Conservation (phyloP, 2,113 vertebrate species). For the Ageneiosus marmoratus region DNA sequence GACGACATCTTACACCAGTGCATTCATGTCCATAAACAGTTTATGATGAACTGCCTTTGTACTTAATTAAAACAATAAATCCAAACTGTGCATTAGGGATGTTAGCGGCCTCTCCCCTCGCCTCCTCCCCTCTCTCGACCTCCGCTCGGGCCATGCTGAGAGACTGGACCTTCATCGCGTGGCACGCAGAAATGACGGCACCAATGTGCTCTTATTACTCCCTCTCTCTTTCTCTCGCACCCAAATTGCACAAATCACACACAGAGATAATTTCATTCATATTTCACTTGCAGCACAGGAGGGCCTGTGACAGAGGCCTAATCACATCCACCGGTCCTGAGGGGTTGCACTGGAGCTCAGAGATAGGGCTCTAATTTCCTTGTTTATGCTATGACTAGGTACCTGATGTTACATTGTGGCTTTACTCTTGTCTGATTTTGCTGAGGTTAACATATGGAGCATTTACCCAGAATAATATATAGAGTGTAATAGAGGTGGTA, state of each 20-base stretch:
- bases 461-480: background rate
- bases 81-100: constrained; percentile 82
- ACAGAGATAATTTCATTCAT: constrained; percentile 90
- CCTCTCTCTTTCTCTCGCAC: constrained; percentile 48
- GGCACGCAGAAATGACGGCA: constrained; percentile 78
- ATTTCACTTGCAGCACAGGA: constrained; percentile 82
- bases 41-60: constrained; percentile 87
- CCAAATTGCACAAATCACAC: constrained; percentile 60
- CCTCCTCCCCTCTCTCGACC: constrained; percentile 42
- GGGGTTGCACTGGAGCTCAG: constrained; percentile 33
- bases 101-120: constrained; percentile 21
- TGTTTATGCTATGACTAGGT: constrained; percentile 21
- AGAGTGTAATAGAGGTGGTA: background rate
- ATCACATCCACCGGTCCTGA: constrained; percentile 52
- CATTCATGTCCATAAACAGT: constrained; percentile 84
- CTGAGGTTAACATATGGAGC: background rate
- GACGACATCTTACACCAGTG: constrained; percentile 80
- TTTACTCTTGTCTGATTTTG: background rate
- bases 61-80: constrained; percentile 97
- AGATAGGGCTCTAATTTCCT: constrained; percentile 37
- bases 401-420: constrained; percentile 6
- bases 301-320: constrained; percentile 80
- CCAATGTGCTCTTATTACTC: constrained; percentile 80
- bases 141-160: constrained; percentile 51
- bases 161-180: constrained; percentile 79